phyloP scores from a whole-genome alignment of 1,140 invertebrate genomes.

The Pissodes strobi region DNA sequence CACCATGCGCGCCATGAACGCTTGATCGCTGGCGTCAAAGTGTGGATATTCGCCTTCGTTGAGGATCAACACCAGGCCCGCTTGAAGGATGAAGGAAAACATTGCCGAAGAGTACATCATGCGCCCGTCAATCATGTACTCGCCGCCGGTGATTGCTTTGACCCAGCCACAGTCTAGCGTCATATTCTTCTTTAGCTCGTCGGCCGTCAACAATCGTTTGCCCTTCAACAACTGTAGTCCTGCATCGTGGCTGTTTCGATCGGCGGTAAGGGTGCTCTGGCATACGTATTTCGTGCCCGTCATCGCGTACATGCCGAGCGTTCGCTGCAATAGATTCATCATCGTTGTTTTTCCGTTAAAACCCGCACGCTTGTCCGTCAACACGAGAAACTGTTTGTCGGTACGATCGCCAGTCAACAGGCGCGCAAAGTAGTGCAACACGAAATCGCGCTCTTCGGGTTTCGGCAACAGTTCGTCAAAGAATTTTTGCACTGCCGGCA shows the following conservation, averaged over 20 bases:
- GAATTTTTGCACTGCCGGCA: background rate
- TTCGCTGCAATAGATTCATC: background rate
- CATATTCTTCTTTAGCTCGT: background rate
- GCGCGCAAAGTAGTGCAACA: background rate
- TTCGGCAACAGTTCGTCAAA: background rate
- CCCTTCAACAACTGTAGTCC: background rate
- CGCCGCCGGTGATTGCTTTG: background rate
- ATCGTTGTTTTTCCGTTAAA: background rate
- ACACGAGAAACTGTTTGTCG: background rate
- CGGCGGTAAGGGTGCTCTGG: background rate
- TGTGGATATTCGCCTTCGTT: background rate
- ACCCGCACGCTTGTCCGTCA: slow-evolving; percentile 2
- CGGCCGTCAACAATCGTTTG: background rate
- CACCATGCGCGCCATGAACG: background rate
- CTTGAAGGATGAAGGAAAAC: background rate
- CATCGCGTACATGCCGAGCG: background rate
- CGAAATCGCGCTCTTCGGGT: background rate
- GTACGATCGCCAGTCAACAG: background rate
- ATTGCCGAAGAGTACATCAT: background rate
- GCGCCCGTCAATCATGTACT: background rate
- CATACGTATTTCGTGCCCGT: background rate
- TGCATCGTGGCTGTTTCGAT: background rate
- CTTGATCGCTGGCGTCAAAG: background rate
- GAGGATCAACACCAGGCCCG: background rate
- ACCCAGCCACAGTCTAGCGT: background rate